Conservation (phyloP, 2,888 invertebrate genomes). For the Pseudanteris insignis region DNA sequence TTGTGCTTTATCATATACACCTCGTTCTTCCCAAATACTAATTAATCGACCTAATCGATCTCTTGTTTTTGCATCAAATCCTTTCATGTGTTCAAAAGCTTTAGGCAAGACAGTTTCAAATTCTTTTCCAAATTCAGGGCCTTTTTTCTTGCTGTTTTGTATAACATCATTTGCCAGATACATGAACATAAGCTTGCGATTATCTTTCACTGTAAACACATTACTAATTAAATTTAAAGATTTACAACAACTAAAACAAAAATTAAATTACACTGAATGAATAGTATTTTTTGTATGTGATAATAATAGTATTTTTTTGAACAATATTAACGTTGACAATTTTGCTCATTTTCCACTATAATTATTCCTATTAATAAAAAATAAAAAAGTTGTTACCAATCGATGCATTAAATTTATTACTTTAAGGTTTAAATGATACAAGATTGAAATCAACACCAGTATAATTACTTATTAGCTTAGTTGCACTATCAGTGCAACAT, state of each 20-base stretch:
- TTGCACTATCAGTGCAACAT: no score
- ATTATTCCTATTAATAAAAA: background rate
- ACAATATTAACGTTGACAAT: no score
- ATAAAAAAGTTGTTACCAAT: background rate
- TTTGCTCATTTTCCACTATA: no score
- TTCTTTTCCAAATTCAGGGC: slow-evolving; percentile 92
- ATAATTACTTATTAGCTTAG: no score
- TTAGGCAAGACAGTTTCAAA: slow-evolving; percentile 83
- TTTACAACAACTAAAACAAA: no score
- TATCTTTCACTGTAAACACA: slow-evolving; percentile 77
- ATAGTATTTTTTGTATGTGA: no score
- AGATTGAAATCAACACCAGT: no score
- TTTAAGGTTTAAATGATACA: no score
- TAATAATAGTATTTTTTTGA: no score
- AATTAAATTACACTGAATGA: no score
- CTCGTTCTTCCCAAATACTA: slow-evolving; percentile 91
- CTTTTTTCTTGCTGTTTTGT: slow-evolving; percentile 98
- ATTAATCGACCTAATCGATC: slow-evolving; percentile 83
- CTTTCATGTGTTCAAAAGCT: slow-evolving; percentile 85
- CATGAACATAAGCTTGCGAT: slow-evolving; percentile 90
- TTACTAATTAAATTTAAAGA: background rate
- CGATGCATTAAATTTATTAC: no score
- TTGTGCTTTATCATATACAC: slow-evolving; percentile 83
- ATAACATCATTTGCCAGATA: slow-evolving; percentile 99
- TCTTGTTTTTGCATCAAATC: slow-evolving; percentile 83